A percentile compares a stretch with the other conserved stretches of the same genome.
These are phyloP conservation scores for Catocala sponsa DNA, from an alignment of 2,888 invertebrate species.

Conservation along the genomic window DNA sequence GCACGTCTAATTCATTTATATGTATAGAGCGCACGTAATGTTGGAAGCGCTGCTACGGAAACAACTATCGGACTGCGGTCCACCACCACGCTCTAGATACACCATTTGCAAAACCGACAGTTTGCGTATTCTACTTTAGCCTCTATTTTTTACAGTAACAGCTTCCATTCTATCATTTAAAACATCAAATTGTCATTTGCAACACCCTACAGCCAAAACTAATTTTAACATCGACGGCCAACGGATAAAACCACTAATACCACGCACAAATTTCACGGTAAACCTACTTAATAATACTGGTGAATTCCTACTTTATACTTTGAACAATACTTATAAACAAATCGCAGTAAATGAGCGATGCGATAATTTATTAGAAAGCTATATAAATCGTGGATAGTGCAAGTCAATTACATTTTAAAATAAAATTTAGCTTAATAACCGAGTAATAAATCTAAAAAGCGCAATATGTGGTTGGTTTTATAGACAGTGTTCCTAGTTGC, in stretches of 20 bases:
- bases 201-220: conserved; percentile 3
- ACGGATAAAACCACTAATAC: not conserved
- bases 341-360: conserved; percentile 6
- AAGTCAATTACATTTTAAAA: conserved; percentile 20
- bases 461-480: conserved; percentile 45
- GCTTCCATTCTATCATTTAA: not conserved
- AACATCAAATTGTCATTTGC: conserved; percentile 4
- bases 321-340: conserved; percentile 2
- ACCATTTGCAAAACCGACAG: conserved; percentile 38
- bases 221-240: conserved; percentile 1
- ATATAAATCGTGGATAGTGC: conserved; percentile 15
- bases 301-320: not conserved
- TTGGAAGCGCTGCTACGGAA: conserved; percentile 34
- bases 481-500: conserved; percentile 43
- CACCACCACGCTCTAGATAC: conserved; percentile 49
- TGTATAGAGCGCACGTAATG: conserved; percentile 33
- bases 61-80: conserved; percentile 35
- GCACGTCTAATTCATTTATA: conserved; percentile 20
- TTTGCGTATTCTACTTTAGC: conserved; percentile 9
- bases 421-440: conserved; percentile 42
- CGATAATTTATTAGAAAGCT: conserved; percentile 31
- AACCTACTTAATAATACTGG: not conserved
- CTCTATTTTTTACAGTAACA: conserved; percentile 15
- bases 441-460: conserved; percentile 56
- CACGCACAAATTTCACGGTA: not conserved